A percentile compares a stretch with the other conserved stretches of the same genome.
Evolutionary conservation across 1,140 invertebrate genomes (phyloP).

Genomic region (Campodea augens): DNA sequence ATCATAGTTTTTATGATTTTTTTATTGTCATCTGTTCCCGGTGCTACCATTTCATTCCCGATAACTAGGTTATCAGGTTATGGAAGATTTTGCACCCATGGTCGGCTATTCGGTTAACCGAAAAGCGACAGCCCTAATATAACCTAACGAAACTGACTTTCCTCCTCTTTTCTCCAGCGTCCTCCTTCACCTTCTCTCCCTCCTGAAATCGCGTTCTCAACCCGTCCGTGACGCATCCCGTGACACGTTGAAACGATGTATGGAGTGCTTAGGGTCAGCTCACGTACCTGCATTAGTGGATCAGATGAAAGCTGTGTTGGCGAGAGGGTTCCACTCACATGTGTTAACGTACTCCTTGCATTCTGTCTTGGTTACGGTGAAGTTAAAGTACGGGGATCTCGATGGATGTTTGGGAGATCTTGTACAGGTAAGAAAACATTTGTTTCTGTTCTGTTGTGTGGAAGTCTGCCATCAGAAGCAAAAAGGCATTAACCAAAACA

Average conservation of each 20-base stretch:
- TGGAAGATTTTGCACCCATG: too few species aligned
- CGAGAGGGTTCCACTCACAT: conserved; percentile 81
- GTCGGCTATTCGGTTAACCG: too few species aligned
- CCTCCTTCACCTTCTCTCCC: conserved; percentile 71
- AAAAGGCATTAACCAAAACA: too few species aligned
- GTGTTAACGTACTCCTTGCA: conserved; percentile 79
- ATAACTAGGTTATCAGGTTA: too few species aligned
- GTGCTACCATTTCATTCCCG: too few species aligned
- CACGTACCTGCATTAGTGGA: conserved; percentile 59
- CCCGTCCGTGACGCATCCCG: conserved; percentile 66
- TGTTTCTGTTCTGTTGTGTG: too few species aligned
- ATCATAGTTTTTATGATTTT: too few species aligned
- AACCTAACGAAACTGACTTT: too few species aligned
- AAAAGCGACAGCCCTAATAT: too few species aligned
- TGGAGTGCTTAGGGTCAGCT: conserved; percentile 59
- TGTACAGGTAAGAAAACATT: too few species aligned
- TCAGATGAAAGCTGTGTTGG: conserved; percentile 62
- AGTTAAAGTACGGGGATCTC: conserved; percentile 51
- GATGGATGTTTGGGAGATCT: conserved; percentile 60
- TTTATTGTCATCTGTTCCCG: too few species aligned
- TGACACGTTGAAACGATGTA: conserved; percentile 75
- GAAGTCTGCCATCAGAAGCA: too few species aligned
- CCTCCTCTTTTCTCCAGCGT: conserved; percentile 51
- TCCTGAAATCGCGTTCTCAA: conserved; percentile 72
- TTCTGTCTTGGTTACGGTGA: conserved; percentile 50